phyloP scores from a whole-genome alignment of 2,113 vertebrate species.

The Onychorhynchus coronatus region DNA sequence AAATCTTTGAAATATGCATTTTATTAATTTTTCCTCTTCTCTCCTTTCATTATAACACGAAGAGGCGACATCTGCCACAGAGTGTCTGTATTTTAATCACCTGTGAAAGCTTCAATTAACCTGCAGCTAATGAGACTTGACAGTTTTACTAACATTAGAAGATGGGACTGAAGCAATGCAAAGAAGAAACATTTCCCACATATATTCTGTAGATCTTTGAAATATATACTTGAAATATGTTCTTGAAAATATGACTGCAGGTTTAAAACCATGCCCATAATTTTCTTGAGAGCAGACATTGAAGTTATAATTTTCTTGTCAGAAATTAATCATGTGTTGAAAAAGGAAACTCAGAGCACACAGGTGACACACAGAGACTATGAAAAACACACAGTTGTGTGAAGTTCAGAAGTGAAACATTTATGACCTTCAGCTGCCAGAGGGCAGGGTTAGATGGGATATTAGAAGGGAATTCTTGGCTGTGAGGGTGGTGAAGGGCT shows the following conservation, averaged over 20 bases:
- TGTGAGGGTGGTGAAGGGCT: background rate
- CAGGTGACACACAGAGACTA: background rate
- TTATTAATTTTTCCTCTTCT: background rate
- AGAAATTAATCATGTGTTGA: background rate
- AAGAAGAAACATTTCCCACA: background rate
- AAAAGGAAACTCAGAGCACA: background rate
- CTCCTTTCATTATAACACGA: background rate
- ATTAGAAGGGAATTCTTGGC: background rate
- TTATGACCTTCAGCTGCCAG: background rate
- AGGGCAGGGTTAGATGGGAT: background rate
- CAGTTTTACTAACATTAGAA: background rate
- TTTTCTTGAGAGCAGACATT: background rate
- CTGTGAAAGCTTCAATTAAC: background rate
- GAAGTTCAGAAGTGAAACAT: background rate
- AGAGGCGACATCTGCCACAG: background rate
- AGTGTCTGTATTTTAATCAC: background rate
- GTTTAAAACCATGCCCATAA: background rate
- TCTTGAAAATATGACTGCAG: background rate
- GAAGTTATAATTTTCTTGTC: background rate
- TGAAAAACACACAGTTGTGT: rapidly evolving
- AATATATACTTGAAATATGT: background rate
- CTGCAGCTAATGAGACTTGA: background rate
- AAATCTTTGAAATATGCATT: background rate
- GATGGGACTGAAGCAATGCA: background rate
- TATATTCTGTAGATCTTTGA: background rate